These are phyloP conservation scores for Drosophila guanche DNA, from an alignment of 1,140 invertebrate genomes.

Conservation along the genomic window DNA sequence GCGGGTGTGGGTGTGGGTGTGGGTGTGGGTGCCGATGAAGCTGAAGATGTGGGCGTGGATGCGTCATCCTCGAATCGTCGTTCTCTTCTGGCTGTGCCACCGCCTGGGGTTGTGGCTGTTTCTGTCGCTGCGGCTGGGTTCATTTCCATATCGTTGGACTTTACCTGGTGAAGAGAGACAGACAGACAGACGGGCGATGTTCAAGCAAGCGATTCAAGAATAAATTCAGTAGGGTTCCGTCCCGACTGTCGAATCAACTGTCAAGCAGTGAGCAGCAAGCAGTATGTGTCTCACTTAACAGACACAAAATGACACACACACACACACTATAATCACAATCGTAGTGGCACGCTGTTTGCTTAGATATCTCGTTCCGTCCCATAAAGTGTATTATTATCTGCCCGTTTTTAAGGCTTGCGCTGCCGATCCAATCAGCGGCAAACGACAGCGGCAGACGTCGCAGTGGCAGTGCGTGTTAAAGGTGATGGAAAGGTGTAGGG, in stretches of 20 bases:
- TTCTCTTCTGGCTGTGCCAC: constrained; percentile 21
- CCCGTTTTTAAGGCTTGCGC: constrained; percentile 30
- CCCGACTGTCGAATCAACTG: constrained; percentile 42
- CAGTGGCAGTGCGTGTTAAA: constrained; percentile 40
- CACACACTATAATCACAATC: constrained; percentile 1
- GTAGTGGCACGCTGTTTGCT: constrained; percentile 20
- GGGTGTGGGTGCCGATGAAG: neutral
- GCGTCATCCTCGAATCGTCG: neutral
- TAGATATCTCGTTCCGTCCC: constrained; percentile 40
- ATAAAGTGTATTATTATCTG: constrained; percentile 44
- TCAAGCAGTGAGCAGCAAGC: constrained; percentile 15
- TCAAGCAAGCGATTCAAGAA: constrained; percentile 8
- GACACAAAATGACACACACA: constrained; percentile 40
- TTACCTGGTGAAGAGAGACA: constrained; percentile 21
- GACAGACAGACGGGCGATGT: neutral
- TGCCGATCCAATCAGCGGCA: constrained; percentile 33
- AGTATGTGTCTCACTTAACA: constrained; percentile 39
- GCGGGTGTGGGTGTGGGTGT: neutral
- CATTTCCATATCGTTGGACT: constrained; percentile 26
- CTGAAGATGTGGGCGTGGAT: constrained; percentile 13
- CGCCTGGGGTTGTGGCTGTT: neutral
- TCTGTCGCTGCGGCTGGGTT: constrained; percentile 18
- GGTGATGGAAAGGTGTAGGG: constrained; percentile 4
- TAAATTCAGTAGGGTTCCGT: neutral
- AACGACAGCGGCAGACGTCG: neutral